These are phyloP conservation scores for Rhinogobius similis DNA, from an alignment of 2,113 vertebrate species.

Conservation along the genomic window DNA sequence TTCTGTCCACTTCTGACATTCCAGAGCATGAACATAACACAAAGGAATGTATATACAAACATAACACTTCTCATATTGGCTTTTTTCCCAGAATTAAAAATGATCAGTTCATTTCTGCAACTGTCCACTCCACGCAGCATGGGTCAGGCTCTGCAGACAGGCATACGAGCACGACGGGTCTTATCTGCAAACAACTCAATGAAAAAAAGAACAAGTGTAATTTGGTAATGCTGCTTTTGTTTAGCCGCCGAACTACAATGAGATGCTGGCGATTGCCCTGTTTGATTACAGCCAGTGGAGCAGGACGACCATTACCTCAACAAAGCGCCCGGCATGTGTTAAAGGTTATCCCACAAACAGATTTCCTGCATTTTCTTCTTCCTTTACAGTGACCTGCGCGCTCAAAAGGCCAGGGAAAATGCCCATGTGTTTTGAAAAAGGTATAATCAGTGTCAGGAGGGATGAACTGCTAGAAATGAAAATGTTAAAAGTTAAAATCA, in stretches of 20 bases:
- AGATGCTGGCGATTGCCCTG: conserved; percentile 3
- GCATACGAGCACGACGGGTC: neutral
- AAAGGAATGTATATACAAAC: neutral
- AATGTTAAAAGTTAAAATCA: neutral
- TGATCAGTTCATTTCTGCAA: conserved; percentile 3
- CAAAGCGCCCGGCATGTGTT: neutral
- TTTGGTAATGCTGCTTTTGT: neutral
- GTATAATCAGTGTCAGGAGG: neutral
- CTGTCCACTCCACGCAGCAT: conserved; percentile 11
- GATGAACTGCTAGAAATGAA: neutral
- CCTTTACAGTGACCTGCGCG: neutral
- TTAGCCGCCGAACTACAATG: neutral
- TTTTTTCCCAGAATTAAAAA: too few species aligned
- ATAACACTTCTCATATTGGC: conserved; percentile 6
- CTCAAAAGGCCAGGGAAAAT: conserved; percentile 20
- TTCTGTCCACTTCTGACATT: neutral
- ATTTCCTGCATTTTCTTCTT: neutral
- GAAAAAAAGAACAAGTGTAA: neutral
- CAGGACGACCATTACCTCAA: neutral
- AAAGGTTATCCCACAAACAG: conserved; percentile 16
- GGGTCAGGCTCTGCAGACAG: neutral
- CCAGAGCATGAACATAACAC: neutral
- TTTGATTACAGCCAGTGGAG: conserved; percentile 5
- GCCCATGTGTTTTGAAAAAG: conserved; percentile 36
- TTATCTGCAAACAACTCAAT: conserved; percentile 13